Base-by-base conservation (phyloP, 2,888 invertebrate genomes). In the Apotomis capreana region DNA sequence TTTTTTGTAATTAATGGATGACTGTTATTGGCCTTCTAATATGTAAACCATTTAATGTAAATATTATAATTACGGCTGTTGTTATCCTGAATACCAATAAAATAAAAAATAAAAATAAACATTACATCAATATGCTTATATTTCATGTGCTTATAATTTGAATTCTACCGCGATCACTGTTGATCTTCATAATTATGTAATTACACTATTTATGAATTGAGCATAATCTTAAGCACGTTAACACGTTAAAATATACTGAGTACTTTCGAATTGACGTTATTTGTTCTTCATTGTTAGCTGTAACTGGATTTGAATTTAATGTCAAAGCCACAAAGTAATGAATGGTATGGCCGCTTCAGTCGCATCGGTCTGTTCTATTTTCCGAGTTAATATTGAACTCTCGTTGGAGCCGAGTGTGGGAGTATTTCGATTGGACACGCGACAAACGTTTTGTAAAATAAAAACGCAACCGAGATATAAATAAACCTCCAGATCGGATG, bases 351-450 rank as follows among this genome's bases (percentile, higher is more conserved):
- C 54, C 37, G 12, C 40, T 46, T 40, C 37, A 5, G 61, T 55
- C 61, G 61, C 60, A 67, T 71, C 49, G 49, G 67, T 51, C 55
- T 61, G 71, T 68, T 71, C 71, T 62, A 71, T 62, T 71, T 71
- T 68, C 46, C 46, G 59, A 65, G 58, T 71, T 71, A 67, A 67
- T 71, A 71, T 71, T 61, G 70, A 71, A 71, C 67, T 71, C 67
- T 61, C 60, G 55, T 51, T 61, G 55, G 69, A 64, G 70, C 26
- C 55, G 67, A 71, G 60, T 61, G 70, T 67, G 67, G 61, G 61
- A 67, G 65, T 67, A 65, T 57, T 70, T 70, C 60, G 70, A 71
- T 57, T 71, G 67, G 57, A 67, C 67, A 71, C 62, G 67, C 71
- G 67, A 71, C 71, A 67, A 67, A 58, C 58, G 57, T 67, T 62